Evolutionary conservation across 2,113 vertebrate species (phyloP).

Genomic region (Odocoileus virginianus): DNA sequence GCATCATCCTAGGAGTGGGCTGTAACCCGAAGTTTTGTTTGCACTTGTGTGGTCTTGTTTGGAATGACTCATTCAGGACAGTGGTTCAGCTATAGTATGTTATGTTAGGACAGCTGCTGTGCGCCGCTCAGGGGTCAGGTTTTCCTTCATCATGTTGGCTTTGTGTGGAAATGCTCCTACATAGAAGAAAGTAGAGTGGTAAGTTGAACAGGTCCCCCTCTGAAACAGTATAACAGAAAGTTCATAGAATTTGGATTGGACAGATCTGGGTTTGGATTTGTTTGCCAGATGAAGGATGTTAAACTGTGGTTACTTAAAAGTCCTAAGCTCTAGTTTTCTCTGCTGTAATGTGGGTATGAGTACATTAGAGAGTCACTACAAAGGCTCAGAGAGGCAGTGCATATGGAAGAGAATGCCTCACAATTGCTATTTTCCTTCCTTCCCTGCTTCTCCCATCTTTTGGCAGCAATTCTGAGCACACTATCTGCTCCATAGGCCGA

Average conservation of each 20-base stretch:
- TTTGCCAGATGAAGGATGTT: neutral
- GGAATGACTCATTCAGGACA: neutral
- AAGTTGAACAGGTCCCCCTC: neutral
- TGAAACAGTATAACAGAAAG: neutral
- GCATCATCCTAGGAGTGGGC: neutral
- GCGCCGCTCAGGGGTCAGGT: neutral
- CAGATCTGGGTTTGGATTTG: neutral
- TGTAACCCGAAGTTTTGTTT: neutral
- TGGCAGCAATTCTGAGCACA: neutral
- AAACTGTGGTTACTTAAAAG: neutral
- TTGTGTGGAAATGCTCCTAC: neutral
- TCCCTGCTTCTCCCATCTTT: neutral
- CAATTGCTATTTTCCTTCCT: neutral
- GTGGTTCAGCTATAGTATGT: neutral
- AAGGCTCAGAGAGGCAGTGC: neutral
- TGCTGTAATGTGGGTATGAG: neutral
- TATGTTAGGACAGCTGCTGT: neutral
- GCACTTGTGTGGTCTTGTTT: slow-evolving; percentile 25
- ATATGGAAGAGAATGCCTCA: neutral
- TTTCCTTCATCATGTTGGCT: neutral
- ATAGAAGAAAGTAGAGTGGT: neutral
- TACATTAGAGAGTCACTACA: neutral
- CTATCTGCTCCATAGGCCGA: neutral
- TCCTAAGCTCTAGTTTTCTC: neutral
- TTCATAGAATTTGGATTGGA: neutral